Percentiles rank a stretch among this genome's conserved stretches.
Evolutionary conservation across 2,888 invertebrate species (phyloP).

Genomic region (Brachyptera putata): DNA sequence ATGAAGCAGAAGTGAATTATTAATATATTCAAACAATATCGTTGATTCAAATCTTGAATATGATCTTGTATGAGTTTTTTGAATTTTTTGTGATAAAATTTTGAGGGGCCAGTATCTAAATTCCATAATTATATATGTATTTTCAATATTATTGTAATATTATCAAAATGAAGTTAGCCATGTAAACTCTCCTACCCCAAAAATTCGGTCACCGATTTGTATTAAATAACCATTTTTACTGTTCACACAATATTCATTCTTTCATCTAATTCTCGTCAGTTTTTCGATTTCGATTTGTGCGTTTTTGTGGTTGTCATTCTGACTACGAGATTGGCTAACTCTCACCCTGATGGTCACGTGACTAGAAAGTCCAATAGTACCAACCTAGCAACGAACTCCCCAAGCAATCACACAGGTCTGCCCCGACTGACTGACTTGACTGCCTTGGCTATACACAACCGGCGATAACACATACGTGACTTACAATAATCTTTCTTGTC

Average conservation of each 20-base stretch:
- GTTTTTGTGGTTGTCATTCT: constrained; percentile 14
- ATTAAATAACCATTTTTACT: background rate
- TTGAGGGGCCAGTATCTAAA: too few relatives aligned
- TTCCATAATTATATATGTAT: too few relatives aligned
- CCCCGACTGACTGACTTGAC: background rate
- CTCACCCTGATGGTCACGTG: constrained; percentile 19
- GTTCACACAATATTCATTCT: background rate
- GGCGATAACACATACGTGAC: constrained; percentile 19
- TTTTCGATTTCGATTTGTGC: background rate
- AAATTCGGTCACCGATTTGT: too few relatives aligned
- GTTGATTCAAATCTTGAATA: too few relatives aligned
- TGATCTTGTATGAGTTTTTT: too few relatives aligned
- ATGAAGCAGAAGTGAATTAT: too few relatives aligned
- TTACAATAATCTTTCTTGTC: constrained; percentile 20
- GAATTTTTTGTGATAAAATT: too few relatives aligned
- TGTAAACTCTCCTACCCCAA: too few relatives aligned
- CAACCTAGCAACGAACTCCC: background rate
- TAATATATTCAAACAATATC: too few relatives aligned
- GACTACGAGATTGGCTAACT: constrained; percentile 15
- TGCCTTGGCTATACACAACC: background rate
- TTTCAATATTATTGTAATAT: too few relatives aligned
- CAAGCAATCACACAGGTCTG: constrained; percentile 9
- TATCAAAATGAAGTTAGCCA: too few relatives aligned
- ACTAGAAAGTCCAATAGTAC: constrained; percentile 1
- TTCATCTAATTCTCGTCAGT: too few relatives aligned